These are phyloP conservation scores for Trinectes maculatus DNA, from an alignment of 2,113 vertebrate species.

Conservation along the genomic window DNA sequence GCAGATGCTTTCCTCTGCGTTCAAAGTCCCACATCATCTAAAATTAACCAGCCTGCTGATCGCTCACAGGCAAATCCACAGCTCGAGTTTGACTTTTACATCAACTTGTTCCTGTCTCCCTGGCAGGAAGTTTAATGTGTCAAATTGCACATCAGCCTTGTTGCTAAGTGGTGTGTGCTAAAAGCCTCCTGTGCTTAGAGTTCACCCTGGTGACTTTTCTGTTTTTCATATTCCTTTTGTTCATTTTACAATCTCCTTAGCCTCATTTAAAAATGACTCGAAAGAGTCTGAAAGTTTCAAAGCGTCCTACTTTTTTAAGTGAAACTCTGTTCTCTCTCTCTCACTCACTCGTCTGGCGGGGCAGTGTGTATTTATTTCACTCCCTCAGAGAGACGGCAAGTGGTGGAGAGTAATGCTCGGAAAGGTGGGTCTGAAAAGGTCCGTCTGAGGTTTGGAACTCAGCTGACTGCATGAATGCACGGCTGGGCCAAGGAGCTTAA, in stretches of 20 bases:
- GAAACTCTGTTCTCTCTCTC: background rate
- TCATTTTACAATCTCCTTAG: background rate
- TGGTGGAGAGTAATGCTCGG: conserved; percentile 21
- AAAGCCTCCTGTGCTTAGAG: conserved; percentile 44
- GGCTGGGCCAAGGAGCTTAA: conserved; percentile 13
- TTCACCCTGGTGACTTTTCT: conserved; percentile 23
- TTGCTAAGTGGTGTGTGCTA: conserved; percentile 61
- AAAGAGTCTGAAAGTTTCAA: background rate
- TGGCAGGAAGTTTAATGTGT: conserved; percentile 67
- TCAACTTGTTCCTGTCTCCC: conserved; percentile 54
- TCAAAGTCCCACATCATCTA: conserved; percentile 65
- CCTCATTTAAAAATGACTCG: conserved; percentile 9
- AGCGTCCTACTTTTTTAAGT: background rate
- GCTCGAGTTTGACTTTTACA: conserved; percentile 65
- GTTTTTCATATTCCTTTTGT: background rate
- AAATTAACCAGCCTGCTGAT: conserved; percentile 69
- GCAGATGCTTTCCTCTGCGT: conserved; percentile 52
- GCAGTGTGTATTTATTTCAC: conserved; percentile 9
- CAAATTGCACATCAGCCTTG: conserved; percentile 48
- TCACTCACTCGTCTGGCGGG: background rate
- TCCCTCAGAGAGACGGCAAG: conserved; percentile 6
- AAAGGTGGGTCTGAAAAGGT: conserved; percentile 42
- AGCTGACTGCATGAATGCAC: conserved; percentile 51
- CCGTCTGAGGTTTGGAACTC: conserved; percentile 46
- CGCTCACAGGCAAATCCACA: conserved; percentile 69